Conservation (phyloP, 2,113 vertebrate genomes). For the Actenoides lindsayi region DNA sequence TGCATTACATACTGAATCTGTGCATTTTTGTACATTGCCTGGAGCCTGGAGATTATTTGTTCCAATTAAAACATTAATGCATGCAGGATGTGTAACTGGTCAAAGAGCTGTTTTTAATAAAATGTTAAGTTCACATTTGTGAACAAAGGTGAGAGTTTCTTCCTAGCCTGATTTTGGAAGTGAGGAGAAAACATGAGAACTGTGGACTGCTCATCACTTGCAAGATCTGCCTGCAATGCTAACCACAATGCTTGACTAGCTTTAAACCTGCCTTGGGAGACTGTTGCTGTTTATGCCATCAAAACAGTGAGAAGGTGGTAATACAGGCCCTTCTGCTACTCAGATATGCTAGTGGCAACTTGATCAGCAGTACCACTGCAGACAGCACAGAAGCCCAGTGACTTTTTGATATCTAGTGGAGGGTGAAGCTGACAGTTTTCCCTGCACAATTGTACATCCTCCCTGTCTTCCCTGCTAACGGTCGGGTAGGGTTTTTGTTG, state of each 20-base stretch:
- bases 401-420: fast-evolving
- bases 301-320: not conserved
- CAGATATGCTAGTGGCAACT: not conserved
- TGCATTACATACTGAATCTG: not conserved
- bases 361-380: not conserved
- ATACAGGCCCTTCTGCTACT: not conserved
- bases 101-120: not conserved
- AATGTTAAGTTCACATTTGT: not conserved
- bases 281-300: not conserved
- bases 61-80: not conserved
- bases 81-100: not conserved
- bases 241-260: not conserved
- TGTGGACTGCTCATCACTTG: not conserved
- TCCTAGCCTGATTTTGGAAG: not conserved
- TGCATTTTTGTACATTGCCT: not conserved
- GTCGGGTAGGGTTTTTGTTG: not conserved
- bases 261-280: not conserved
- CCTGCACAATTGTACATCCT: not conserved
- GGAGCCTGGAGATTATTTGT: not conserved
- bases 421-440: not conserved
- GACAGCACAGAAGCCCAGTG: not conserved
- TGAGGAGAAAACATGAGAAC: not conserved
- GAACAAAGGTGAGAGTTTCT: not conserved
- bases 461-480: not conserved
- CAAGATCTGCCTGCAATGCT: not conserved